Evolutionary conservation across 2,113 vertebrate species (phyloP), one percentile per base, ranked within the genome.

Genomic region (Campylomormyrus numenius): DNA sequence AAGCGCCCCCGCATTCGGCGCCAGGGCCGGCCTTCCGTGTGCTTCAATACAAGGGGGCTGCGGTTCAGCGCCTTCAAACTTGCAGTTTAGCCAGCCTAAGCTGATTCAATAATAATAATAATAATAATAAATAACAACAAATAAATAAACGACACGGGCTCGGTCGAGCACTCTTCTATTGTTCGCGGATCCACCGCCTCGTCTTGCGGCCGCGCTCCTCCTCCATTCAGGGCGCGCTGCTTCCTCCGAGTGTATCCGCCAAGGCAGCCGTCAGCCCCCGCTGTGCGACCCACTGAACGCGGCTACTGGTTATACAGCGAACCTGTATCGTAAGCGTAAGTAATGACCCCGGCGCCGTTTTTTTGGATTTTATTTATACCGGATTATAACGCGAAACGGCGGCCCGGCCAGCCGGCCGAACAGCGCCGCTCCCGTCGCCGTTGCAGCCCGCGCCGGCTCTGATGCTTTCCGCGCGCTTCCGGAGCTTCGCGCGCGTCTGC

Each of bases 401-500:
- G 87, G 27, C 52, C 39, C 27, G 3, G 5, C 39, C 19, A 1
- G 9, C 24, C 31, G 56, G 7, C 35, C 31, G 35, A 27, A 42
- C 77, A 74, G 70, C 50, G 31, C 46, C 50, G 56, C 56, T 62
- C 56, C 56, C 56, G 56, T 62, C 53, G 27, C 13, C 21, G 35
- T 13, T 80, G 70, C 58, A 27, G 35, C 35, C 39, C 49, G 31
- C 31, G 52, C 46, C 46, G 58, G 35, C 80, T 49, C 56, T 88
- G 90, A 89, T 88, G 83, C 88, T 88, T 50, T 89, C 88, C 31
- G 85, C 88, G 5, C 89, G 93, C 93, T 94, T 94, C 94, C 93
- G 93, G 93, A 92, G 91, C 77, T 94, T 93, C 66, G 39, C 84
- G 8, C 90, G 50, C 89, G 91, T 94, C 91, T 95, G 95, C 95